These are phyloP conservation scores for Plagiodera versicolora DNA, from an alignment of 2,888 invertebrate species.

Conservation along the genomic window DNA sequence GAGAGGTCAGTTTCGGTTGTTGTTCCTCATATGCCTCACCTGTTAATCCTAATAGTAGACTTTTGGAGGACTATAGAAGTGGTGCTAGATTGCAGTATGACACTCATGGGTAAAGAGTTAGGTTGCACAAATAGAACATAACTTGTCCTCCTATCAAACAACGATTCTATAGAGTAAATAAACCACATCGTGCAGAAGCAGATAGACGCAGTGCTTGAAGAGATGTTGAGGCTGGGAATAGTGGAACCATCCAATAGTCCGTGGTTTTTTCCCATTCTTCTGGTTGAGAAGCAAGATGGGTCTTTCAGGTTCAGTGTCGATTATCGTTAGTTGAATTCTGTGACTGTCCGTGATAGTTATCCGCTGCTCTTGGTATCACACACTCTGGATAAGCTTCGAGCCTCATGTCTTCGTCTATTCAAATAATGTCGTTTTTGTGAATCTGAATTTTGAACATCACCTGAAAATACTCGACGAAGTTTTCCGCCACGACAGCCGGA, in stretches of 20 bases:
- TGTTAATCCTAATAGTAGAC: too few species aligned
- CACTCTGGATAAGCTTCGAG: constrained; percentile 39
- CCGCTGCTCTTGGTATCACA: constrained; percentile 35
- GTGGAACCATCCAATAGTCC: constrained; percentile 40
- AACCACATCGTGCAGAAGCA: constrained; percentile 26
- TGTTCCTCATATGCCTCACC: too few species aligned
- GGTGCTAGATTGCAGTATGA: constrained; percentile 8
- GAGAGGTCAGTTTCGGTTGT: too few species aligned
- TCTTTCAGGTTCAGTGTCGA: constrained; percentile 11
- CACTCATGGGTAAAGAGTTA: neutral
- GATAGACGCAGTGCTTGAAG: constrained; percentile 39
- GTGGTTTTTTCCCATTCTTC: constrained; percentile 41
- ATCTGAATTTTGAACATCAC: too few species aligned
- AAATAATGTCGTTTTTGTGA: too few species aligned
- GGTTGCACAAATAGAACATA: constrained; percentile 1
- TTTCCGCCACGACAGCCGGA: too few species aligned
- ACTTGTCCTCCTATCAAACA: constrained; percentile 30
- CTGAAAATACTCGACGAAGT: too few species aligned
- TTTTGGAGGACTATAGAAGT: too few species aligned
- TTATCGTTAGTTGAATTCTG: constrained; percentile 29
- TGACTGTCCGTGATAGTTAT: constrained; percentile 38
- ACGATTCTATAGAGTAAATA: constrained; percentile 32
- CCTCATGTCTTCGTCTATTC: too few species aligned
- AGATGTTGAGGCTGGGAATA: constrained; percentile 40
- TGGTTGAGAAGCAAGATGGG: constrained; percentile 29